These are phyloP conservation scores for Panthera uncia DNA, from an alignment of 2,113 vertebrate species.

Conservation along the genomic window DNA sequence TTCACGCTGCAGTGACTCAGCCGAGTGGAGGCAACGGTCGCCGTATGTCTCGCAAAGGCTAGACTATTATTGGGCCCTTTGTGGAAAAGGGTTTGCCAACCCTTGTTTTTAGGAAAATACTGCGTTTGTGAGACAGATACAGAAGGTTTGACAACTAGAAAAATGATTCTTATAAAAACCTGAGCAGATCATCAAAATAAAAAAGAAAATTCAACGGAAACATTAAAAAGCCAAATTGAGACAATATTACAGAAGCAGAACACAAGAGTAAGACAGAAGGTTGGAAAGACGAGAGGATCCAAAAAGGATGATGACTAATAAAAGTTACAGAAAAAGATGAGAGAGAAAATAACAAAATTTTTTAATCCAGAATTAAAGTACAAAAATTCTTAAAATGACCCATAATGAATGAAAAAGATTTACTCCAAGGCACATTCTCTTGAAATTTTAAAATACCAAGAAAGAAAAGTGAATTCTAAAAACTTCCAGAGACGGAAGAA, in stretches of 20 bases:
- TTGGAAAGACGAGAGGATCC: not conserved
- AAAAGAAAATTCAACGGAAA: not conserved
- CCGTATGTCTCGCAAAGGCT: not conserved
- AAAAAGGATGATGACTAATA: not conserved
- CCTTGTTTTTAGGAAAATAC: not conserved
- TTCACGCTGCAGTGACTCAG: not conserved
- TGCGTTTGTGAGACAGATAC: not conserved
- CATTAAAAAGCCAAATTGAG: not conserved
- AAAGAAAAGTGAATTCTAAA: not conserved
- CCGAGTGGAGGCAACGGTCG: rapidly evolving
- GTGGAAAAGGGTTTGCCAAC: not conserved
- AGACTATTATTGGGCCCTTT: not conserved
- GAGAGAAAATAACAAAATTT: not conserved
- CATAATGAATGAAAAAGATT: not conserved
- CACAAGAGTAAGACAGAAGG: not conserved
- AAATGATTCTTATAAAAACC: not conserved
- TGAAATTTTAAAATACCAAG: not conserved
- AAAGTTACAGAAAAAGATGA: not conserved
- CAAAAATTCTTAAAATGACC: not conserved
- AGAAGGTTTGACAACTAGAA: not conserved
- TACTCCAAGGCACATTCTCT: not conserved
- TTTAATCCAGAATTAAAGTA: not conserved
- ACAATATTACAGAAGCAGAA: not conserved
- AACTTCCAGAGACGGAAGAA: not conserved
- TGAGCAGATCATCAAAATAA: not conserved